Conservation (phyloP, 2,113 vertebrate genomes). For the Forbesichthys papilliferus region DNA sequence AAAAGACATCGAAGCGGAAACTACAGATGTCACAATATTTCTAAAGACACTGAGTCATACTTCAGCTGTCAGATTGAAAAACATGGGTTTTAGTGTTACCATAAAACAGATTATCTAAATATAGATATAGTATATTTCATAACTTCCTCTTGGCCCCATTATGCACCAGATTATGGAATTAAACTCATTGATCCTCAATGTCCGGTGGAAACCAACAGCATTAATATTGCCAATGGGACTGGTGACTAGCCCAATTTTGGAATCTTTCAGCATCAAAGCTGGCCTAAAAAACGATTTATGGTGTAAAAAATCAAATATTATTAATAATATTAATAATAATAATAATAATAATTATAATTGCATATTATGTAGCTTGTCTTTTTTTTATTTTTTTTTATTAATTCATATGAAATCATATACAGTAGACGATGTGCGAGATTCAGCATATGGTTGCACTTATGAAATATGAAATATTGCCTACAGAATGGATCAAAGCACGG, state of each 20-base stretch:
- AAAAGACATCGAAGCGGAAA: conserved; percentile 36
- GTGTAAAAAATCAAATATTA: conserved; percentile 4
- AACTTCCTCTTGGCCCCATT: conserved; percentile 64
- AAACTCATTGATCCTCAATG: conserved; percentile 57
- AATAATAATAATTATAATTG: too few relatives aligned
- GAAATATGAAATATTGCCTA: conserved; percentile 21
- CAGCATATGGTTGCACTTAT: background rate
- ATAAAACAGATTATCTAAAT: conserved; percentile 46
- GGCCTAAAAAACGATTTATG: conserved; percentile 41
- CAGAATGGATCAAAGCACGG: conserved; percentile 7
- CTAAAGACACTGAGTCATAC: conserved; percentile 34
- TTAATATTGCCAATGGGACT: conserved; percentile 58
- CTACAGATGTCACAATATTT: conserved; percentile 15
- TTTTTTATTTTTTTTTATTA: conserved; percentile 21
- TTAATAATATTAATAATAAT: too few relatives aligned
- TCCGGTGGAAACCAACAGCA: conserved; percentile 34
- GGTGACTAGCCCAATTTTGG: conserved; percentile 50
- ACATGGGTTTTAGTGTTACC: conserved; percentile 52
- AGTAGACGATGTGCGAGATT: background rate
- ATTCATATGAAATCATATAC: background rate
- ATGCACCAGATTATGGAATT: conserved; percentile 67
- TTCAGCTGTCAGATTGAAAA: conserved; percentile 64
- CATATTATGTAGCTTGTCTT: conserved; percentile 21
- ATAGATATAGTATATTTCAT: conserved; percentile 43
- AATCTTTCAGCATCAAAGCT: conserved; percentile 60